Conservation (phyloP, 2,113 vertebrate species). For the Gnathonemus longibarbis region DNA sequence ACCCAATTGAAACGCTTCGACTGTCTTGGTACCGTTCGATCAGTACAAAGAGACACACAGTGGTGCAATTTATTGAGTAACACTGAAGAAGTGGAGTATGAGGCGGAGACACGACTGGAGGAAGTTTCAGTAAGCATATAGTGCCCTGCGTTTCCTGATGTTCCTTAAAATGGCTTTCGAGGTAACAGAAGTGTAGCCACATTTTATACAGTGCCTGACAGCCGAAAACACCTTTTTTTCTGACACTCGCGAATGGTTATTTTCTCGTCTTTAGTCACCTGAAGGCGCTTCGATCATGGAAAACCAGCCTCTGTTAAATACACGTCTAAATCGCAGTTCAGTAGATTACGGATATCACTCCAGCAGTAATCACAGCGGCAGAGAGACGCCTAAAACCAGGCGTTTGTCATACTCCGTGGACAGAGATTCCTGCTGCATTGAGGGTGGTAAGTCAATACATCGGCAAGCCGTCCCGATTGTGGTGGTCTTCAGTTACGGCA, state of each 20-base stretch:
- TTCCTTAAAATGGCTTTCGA: background rate
- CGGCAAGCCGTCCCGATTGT: background rate
- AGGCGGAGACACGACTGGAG: background rate
- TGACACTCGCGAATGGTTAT: background rate
- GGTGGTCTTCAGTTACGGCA: no score
- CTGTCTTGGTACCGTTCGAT: background rate
- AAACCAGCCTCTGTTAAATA: slow-evolving; percentile 45
- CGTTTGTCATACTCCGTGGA: slow-evolving; percentile 28
- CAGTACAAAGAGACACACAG: background rate
- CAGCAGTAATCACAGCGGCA: background rate
- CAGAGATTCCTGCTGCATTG: slow-evolving; percentile 9
- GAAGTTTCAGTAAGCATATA: background rate
- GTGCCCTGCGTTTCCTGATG: background rate
- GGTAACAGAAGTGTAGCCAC: background rate
- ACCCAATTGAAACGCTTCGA: background rate
- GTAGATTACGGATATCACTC: slow-evolving; percentile 37
- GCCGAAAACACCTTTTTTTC: background rate
- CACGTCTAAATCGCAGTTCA: slow-evolving; percentile 14
- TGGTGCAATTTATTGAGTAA: background rate
- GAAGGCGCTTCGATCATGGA: slow-evolving; percentile 43
- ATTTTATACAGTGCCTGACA: background rate
- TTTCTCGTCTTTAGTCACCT: background rate
- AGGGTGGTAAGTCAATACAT: slow-evolving; percentile 39
- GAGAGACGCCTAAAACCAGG: background rate
- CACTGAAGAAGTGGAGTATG: background rate